Evolutionary conservation across 2,888 invertebrate species (phyloP), one percentile per base, ranked within the genome.

Genomic region (Orthosia cruda): DNA sequence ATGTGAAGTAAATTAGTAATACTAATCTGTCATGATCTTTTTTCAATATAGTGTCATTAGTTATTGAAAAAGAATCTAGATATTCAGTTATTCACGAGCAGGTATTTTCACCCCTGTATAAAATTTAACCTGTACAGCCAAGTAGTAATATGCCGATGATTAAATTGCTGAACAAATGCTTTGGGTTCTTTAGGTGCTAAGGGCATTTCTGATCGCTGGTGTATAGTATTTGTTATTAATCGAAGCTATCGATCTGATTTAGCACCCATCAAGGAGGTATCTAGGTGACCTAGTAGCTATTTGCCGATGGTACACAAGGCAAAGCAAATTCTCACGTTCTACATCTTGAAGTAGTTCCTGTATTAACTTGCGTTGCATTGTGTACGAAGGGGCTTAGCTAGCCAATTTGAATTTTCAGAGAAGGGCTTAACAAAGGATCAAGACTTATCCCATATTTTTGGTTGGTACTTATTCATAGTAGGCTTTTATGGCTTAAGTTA

Each of bases 331-430:
- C 18, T 40, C 12, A 45, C 7, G 47, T 49, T 16, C 65, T 18
- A 20, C 4, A 20, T 67, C 4, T 40, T 40, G 45, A 50, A 64
- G 11, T 16, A 32, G 11, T 47, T 16, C 23, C 13, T 20, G 4
- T 18, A 45, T 49, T 20, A 2, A 23, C 50, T 64, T 54, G 59
- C 61, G 49, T 78, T 54, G 79, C 63, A 40, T 62, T 57, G 62
- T 77, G 65, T 72, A 66, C 65, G 12, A 45, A 16, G 45, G 45
- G 49, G 40, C 64, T 74, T 89, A 94, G 94, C 79, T 77, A 87
- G 89, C 86, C 78, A 78, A 90, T 95, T 96, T 95, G 91, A 93
- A 89, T 92, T 96, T 96, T 96, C 96, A 96, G 96, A 96, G 82
- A 79, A 89, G 91, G 91, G 93, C 90, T 94, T 96, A 94, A 94